Base-by-base conservation (phyloP, 2,113 vertebrate genomes). In the Garra rufa region DNA sequence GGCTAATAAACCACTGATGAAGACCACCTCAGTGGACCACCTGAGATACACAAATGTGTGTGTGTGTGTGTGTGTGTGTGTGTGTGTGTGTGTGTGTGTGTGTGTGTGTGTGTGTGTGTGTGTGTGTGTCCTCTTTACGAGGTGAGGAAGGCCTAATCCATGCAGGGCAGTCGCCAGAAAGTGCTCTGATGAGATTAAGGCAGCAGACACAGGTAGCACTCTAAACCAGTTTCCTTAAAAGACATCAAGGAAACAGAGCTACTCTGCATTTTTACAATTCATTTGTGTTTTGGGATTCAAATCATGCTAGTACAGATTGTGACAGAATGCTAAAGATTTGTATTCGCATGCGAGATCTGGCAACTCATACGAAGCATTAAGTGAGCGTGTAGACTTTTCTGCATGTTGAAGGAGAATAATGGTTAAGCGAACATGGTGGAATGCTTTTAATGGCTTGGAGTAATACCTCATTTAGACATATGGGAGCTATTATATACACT, bases 1-100 rank as follows among this genome's bases (percentile, higher is more conserved):
- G 48, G 9, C 85, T 90, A 87, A 83, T 93, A 92, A 92, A 92
- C 90, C 50, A 61, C 83, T 86, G 83, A 88, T 87, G 88, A 85
- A 91, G 92, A 93, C 94, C 94, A 92, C 94, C 92, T 89, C 82
- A 87, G 92, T 85, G 85, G 91, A 94, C 92, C 92, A 92, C 92
- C 92, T 91, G 71, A 86, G 71, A 86, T 52, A 69, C 70, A 82
- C 67, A 71, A 76, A 41, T 67, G 67, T 85, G 61, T 82, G 59
- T 85, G 14, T 81, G 34, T 48, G n/a, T 28, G 26, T 1, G 19
- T 48, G 83, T 85, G 78, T 84, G 50, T 83, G n/a, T n/a, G n/a
- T 82, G 77, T 61, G 19, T 41, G 38, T 41, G 38, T 69, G 65
- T 84, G 59, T 82, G 59, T 85, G 11, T 85, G 14, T 82, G 41